Conservation (phyloP, 1,140 invertebrate species). For the Eubasilissa regina region DNA sequence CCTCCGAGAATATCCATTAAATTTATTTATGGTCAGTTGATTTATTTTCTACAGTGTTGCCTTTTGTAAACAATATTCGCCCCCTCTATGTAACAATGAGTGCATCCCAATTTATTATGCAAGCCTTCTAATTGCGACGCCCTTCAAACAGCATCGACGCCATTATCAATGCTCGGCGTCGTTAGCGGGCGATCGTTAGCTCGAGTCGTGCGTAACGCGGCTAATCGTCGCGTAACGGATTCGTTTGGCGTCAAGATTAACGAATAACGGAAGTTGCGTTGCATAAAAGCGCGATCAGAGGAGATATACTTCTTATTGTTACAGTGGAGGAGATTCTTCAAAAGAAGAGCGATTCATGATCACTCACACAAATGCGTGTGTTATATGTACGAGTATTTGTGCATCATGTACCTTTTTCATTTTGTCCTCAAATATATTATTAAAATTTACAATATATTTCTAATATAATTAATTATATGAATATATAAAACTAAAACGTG, state of each 20-base stretch:
- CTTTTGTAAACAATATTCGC: not conserved
- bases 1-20: no score
- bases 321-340: not conserved
- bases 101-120: constrained; percentile 52
- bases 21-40: not conserved
- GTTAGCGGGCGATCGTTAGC: constrained; percentile 54
- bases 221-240: constrained; percentile 57
- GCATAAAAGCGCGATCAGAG: constrained; percentile 44
- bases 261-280: constrained; percentile 55
- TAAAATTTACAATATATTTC: no score
- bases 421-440: no score
- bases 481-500: no score
- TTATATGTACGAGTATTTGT: no score
- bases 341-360: constrained; percentile 16
- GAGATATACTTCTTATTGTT: constrained; percentile 26
- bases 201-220: constrained; percentile 55
- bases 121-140: constrained; percentile 54
- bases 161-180: constrained; percentile 47
- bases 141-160: constrained; percentile 29
- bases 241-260: constrained; percentile 56
- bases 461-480: no score
- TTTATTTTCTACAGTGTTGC: not conserved
- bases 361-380: no score
- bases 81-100: constrained; percentile 16
- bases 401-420: no score